These are phyloP conservation scores for Gryllus longicercus DNA, from an alignment of 2,888 invertebrate species.

Conservation along the genomic window DNA sequence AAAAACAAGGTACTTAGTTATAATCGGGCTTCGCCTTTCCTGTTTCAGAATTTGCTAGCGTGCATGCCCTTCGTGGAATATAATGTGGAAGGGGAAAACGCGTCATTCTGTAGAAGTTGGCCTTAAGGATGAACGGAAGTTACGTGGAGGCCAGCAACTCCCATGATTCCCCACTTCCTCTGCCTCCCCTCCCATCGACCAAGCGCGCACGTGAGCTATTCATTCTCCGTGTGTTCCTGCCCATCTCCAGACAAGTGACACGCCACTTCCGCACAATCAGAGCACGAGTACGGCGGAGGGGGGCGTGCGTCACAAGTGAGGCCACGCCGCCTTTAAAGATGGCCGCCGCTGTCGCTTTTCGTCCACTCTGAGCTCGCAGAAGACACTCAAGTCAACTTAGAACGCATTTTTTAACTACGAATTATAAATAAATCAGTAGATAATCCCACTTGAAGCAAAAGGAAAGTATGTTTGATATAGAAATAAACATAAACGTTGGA, in stretches of 20 bases:
- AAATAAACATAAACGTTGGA: too few species aligned
- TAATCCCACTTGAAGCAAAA: too few species aligned
- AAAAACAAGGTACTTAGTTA: slow-evolving; percentile 1
- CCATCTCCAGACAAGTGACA: slow-evolving; percentile 22
- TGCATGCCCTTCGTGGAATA: slow-evolving; percentile 6
- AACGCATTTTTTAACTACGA: too few species aligned
- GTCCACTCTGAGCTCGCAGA: too few species aligned
- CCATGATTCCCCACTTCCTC: background rate
- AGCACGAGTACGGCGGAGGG: background rate
- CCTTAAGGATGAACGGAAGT: slow-evolving; percentile 17
- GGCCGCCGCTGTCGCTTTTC: too few species aligned
- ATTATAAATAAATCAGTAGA: too few species aligned
- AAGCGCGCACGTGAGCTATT: background rate
- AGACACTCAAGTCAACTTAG: too few species aligned
- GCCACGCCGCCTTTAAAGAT: too few species aligned
- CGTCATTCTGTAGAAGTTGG: background rate
- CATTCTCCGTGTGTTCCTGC: slow-evolving; percentile 11
- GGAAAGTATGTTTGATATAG: too few species aligned
- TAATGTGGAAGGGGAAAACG: background rate
- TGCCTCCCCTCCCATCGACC: background rate
- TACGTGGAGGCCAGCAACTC: slow-evolving; percentile 6
- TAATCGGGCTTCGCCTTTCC: background rate
- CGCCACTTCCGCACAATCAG: slow-evolving; percentile 25
- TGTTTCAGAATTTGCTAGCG: background rate
- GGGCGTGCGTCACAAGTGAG: too few species aligned